A percentile compares a stretch with the other conserved stretches of the same genome.
These are phyloP conservation scores for Oryctes rhinoceros DNA, from an alignment of 1,140 invertebrate species.

Conservation along the genomic window DNA sequence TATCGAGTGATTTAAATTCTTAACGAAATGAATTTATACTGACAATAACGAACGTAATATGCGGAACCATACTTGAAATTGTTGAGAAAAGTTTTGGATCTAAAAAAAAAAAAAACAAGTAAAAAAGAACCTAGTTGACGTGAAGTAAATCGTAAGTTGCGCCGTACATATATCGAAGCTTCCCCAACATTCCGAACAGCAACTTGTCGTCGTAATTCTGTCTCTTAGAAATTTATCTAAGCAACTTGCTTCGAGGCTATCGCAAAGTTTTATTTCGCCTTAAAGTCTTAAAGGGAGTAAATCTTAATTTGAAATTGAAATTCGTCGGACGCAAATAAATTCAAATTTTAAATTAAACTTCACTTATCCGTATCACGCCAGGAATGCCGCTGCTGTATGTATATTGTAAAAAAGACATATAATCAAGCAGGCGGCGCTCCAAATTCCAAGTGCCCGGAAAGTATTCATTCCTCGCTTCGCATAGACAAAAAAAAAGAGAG, in stretches of 20 bases:
- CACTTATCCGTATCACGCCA: neutral
- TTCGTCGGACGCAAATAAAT: neutral
- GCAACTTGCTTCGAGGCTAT: neutral
- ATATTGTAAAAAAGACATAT: constrained; percentile 5
- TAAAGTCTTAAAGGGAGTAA: neutral
- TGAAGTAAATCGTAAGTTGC: neutral
- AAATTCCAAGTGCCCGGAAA: neutral
- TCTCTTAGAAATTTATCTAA: constrained; percentile 11
- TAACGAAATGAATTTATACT: too few species aligned
- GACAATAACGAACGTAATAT: too few species aligned
- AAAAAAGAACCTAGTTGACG: too few species aligned
- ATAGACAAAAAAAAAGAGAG: neutral
- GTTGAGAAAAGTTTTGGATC: too few species aligned
- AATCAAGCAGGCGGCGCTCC: constrained; percentile 13
- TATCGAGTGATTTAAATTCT: too few species aligned
- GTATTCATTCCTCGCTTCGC: neutral
- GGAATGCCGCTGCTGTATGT: neutral
- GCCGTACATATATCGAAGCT: neutral
- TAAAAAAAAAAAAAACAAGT: too few species aligned
- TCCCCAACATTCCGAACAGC: neutral
- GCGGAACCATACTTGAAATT: too few species aligned
- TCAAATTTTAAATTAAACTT: constrained; percentile 31
- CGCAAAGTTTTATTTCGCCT: neutral
- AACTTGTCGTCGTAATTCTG: neutral
- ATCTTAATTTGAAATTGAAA: constrained; percentile 27